Conservation (phyloP, 2,113 vertebrate genomes). For the Hippocampus abdominalis region DNA sequence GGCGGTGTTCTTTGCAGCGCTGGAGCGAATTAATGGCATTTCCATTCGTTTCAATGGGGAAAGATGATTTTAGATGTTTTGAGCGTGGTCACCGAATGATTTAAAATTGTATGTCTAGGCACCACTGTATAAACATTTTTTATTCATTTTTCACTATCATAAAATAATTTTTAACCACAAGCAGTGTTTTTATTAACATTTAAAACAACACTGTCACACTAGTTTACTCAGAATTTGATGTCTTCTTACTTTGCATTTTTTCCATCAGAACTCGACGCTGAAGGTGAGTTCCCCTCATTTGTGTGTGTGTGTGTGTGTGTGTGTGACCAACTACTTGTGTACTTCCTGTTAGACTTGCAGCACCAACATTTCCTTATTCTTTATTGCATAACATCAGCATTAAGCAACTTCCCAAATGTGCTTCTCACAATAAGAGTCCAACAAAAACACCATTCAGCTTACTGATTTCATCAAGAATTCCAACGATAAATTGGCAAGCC, state of each 20-base stretch:
- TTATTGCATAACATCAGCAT: not conserved
- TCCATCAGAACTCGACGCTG: not conserved
- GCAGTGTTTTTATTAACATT: not conserved
- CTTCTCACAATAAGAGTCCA: not conserved
- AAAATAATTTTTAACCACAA: not conserved
- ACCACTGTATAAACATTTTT: not conserved
- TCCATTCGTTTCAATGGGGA: too few relatives aligned
- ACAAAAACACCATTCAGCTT: not conserved
- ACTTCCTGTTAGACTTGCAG: conserved; percentile 1
- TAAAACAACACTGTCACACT: not conserved
- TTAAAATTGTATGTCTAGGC: not conserved
- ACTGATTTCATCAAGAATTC: not conserved
- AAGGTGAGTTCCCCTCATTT: conserved; percentile 43
- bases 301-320: not conserved
- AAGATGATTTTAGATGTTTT: too few relatives aligned
- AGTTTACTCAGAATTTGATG: not conserved
- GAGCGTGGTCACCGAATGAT: too few relatives aligned
- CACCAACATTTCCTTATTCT: conserved; percentile 9
- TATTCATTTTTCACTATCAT: not conserved
- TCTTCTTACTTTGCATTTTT: not conserved
- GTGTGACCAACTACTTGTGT: not conserved
- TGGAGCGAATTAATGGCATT: not conserved
- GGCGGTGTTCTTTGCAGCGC: not conserved
- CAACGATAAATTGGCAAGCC: not conserved
- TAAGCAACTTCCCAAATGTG: not conserved